These are phyloP conservation scores for Ciconia maguari DNA, from an alignment of 2,113 vertebrate species.

Conservation along the genomic window DNA sequence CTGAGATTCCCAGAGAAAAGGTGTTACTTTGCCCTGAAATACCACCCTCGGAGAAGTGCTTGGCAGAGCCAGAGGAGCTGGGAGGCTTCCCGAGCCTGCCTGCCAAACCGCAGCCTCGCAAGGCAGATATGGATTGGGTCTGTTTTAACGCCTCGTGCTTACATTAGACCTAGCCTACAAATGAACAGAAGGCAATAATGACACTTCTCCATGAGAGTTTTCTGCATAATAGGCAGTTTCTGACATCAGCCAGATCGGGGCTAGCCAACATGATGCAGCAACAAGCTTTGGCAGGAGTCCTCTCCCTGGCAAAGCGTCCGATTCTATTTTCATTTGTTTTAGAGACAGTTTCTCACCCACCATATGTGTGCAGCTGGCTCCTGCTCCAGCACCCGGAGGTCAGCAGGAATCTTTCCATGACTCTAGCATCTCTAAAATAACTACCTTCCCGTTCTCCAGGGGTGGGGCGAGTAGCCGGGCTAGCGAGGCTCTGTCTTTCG, in stretches of 20 bases:
- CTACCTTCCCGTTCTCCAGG: not conserved
- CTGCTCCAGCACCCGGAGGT: not conserved
- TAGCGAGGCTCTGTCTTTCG: fast-evolving
- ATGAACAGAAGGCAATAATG: conserved; percentile 27
- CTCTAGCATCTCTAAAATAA: not conserved
- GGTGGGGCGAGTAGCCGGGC: not conserved
- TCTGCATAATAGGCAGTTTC: conserved; percentile 31
- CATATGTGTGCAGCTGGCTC: conserved; percentile 51
- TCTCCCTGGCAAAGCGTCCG: not conserved
- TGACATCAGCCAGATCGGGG: conserved; percentile 29
- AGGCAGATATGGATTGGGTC: not conserved
- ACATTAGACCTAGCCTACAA: not conserved
- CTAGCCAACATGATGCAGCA: conserved; percentile 56
- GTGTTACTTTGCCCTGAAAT: not conserved
- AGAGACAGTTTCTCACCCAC: conserved; percentile 42
- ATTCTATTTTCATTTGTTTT: conserved; percentile 57
- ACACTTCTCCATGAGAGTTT: conserved; percentile 24
- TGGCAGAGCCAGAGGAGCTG: not conserved
- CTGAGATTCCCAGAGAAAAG: not conserved
- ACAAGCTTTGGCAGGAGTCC: conserved; percentile 54
- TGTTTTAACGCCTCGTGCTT: not conserved
- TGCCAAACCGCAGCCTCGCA: not conserved
- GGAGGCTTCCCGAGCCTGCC: not conserved
- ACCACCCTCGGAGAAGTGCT: not conserved
- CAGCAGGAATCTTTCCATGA: conserved; percentile 13